Evolutionary conservation across 1,140 invertebrate species (phyloP), one percentile per base, ranked within the genome.

Genomic region (Trinorchestia longiramus): DNA sequence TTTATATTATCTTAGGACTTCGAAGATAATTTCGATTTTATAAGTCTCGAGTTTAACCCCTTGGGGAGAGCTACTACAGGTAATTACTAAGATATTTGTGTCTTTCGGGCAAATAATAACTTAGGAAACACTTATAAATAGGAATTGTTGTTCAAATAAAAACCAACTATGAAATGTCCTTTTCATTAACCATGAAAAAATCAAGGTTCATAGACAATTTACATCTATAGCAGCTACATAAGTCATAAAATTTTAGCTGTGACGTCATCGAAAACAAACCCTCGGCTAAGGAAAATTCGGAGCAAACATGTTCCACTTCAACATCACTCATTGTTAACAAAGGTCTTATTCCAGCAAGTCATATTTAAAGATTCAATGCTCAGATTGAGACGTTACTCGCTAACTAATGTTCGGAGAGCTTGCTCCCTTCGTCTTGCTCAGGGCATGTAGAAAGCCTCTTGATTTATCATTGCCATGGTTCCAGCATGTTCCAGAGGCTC

Each of bases 401-500:
- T 94, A 94, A 94, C 92, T 94, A 94, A 94, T 94, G 92, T 47
- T 94, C 41, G 43, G 92, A 45, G 92, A 94, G 92, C 41, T 94
- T 47, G 92, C 92, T 94, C 92, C 41, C 41, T 94, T 43, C 40
- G 41, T 94, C 92, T 45, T 94, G 36, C 92, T 40, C 92, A 43
- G 44, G 44, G 92, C 92, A 94, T 94, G 44, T 94, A 94, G 92
- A 94, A 94, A 94, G 92, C 92, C 40, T 40, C 36, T 43, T 94
- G 43, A 94, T 94, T 94, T 94, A 94, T 94, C 43, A 43, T 94
- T 94, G 43, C 92, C 41, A 40, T 47, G 44, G 43, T 44, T 47
- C 43, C 43, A 42, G 92, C 92, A 94, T 94, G 92, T 94, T 94
- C 44, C 44, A 45, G 47, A 94, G 92, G 92, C 44, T 45, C 43